Evolutionary conservation across 2,888 invertebrate genomes (phyloP), one percentile per base, ranked within the genome.

Genomic region (Meta bourneti): DNA sequence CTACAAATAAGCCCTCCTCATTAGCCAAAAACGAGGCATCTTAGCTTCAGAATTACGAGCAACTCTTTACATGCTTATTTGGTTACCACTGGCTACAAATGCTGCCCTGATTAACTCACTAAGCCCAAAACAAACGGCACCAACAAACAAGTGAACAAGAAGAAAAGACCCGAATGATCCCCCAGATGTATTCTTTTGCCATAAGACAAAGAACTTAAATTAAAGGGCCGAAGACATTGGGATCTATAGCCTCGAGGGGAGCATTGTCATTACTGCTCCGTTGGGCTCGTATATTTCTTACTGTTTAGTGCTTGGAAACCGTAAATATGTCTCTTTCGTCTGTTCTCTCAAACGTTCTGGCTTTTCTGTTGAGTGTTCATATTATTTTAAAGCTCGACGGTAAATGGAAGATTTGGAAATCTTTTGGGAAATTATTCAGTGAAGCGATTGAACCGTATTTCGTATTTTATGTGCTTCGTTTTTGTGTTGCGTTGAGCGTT

Each of bases 131-230:
- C 16, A 69, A 70, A 81, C 0, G 5, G 11, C 16, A 70, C 19
- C 11, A 16, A 81, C 16, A 49, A 19, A n/a, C 13, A n/a, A 34
- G 49, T 0, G 52, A 34, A 54, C 48, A 81, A 52, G 4, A 71
- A 72, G 51, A 51, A 52, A 20, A 20, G 6, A n/a, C 70, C 34
- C 52, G n/a, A 74, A 71, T n/a, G 51, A 1, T 72, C 54, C 16
- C 13, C 34, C 16, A 61, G 75, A 48, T 13, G 49, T 72, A 72
- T 74, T 75, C 61, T 51, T 48, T 61, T 49, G n/a, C 84, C 48
- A 34, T 54, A 61, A 84, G 69, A 84, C 61, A 54, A 84, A 34
- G 61, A 61, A 6, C 54, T 34, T 54, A 84, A 83, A 52, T 72
- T 72, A 72, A 72, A 52, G 52, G 72, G 51, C 71, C 11, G 71